Evolutionary conservation across 1,140 invertebrate genomes (phyloP), one percentile per base, ranked within the genome.

Genomic region (Cyclargus thomasi): DNA sequence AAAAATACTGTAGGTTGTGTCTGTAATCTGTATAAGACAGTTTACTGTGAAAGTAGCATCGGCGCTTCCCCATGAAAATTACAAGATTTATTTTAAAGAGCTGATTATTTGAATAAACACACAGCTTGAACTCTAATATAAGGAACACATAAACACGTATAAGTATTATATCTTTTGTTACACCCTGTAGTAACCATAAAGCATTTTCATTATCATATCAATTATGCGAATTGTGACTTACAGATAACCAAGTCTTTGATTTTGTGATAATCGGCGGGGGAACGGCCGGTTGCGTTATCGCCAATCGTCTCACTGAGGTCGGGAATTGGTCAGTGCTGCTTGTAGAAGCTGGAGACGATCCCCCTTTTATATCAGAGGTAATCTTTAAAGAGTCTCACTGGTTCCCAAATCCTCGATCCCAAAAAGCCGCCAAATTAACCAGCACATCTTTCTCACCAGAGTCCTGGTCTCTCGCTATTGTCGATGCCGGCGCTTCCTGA

Each of bases 241-340:
- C 64, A 85, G 82, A 83, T 74, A 77, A 74, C 16, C 70, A 85
- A 1, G 80, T 76, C 11, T 96, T 95, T 63, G 95, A 95, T 79
- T 96, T 95, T 69, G 92, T 96, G 1, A 86, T 96, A 21, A 92
- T 97, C 17, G 97, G 97, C 0, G 96, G 92, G 2, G 97, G 97
- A 0, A 94, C 95, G 0, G 95, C 96, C 0, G 96, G 96, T 1
- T 92, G 94, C 59, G 96, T 96, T 0, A 53, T 98, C 14, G 96
- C 96, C 0, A 94, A 94, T 59, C 89, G 96, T 17, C 83, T 95
- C 0, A 93, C 94, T 0, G 95, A 95, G 82, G 92, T 92, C 64
- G 76, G 88, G 0, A 79, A 93, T 14, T 94, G 94, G 93, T 92
- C 78, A 35, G 92, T 97, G 16, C 82, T 97, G 1, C 83, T 97